Conservation (phyloP, 2,797 vertebrate species). For the Pangasius krempfi region DNA sequence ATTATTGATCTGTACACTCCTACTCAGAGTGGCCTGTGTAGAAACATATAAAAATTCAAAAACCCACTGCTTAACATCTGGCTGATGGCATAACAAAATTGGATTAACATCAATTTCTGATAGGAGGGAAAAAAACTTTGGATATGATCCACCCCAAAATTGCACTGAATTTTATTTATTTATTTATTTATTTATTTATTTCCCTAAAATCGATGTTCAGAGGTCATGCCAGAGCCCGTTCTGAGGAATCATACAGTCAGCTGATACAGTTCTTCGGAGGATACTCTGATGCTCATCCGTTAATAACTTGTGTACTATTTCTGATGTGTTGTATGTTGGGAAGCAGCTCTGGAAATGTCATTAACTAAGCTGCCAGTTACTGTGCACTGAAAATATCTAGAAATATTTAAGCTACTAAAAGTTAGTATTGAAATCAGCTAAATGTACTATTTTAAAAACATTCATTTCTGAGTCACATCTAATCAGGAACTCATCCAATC, state of each 20-base stretch:
- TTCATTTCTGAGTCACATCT: background rate
- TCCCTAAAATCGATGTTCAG: background rate
- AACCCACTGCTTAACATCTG: constrained; percentile 36
- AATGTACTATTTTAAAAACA: background rate
- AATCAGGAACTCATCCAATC: background rate
- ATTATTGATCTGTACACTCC: constrained; percentile 34
- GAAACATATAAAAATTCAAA: constrained; percentile 10
- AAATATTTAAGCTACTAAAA: background rate
- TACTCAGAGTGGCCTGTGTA: constrained; percentile 13
- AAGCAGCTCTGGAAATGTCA: background rate
- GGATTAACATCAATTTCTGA: constrained; percentile 14
- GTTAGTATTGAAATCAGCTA: background rate
- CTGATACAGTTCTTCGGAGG: background rate
- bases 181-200: background rate
- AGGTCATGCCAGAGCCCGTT: constrained; percentile 16
- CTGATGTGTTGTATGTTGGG: background rate
- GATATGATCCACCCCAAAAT: background rate
- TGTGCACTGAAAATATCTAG: background rate
- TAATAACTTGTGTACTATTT: background rate
- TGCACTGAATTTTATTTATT: background rate
- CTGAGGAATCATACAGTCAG: constrained; percentile 19
- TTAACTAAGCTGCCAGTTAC: constrained; percentile 31
- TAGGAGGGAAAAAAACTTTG: background rate
- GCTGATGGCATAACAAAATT: constrained; percentile 1
- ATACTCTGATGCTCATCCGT: background rate